Evolutionary conservation across 2,888 invertebrate genomes (phyloP), one percentile per base, ranked within the genome.

Genomic region (Agriopis marginaria): DNA sequence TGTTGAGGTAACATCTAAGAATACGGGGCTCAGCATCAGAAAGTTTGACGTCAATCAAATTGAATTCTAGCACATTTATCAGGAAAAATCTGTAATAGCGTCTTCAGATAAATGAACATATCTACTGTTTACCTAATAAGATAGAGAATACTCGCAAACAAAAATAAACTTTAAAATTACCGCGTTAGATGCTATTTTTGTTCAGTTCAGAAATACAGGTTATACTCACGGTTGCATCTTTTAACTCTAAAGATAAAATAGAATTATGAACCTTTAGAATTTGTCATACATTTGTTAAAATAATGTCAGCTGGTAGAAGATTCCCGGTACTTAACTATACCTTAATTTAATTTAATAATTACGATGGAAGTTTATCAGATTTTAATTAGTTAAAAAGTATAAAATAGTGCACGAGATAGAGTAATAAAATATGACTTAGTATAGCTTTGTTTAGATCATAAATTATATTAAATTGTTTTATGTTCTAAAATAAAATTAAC

Each of bases 1-100:
- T 5, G 10, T 11, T 23, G 23, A 10, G 2, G 23, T 53, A 11
- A 3, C 32, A 32, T 53, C 12, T 53, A 32, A 70, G 75, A 73
- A 79, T 76, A 75, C 79, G 80, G 81, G 75, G 12, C 77, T 79
- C 80, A 81, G 80, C 82, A 85, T 84, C 82, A 59, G 75, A 82
- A 83, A 79, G 82, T 80, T 79, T 79, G 80, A 85, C 82, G 81
- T 83, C 79, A 77, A 83, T 84, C 83, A 85, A 86, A 87, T 88
- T 86, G 83, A 84, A 81, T 84, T 83, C 78, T 79, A 70, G 79
- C 75, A 77, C 78, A 82, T 83, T 84, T 83, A 85, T 82, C 81
- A 78, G 75, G 79, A 77, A 75, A 83, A 84, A 84, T 83, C 83
- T 81, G 80, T 86, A 81, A 68, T 63, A 60, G 83, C 83, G 81